Conservation (phyloP, 1,140 invertebrate genomes). For the Drosophila mauritiana region DNA sequence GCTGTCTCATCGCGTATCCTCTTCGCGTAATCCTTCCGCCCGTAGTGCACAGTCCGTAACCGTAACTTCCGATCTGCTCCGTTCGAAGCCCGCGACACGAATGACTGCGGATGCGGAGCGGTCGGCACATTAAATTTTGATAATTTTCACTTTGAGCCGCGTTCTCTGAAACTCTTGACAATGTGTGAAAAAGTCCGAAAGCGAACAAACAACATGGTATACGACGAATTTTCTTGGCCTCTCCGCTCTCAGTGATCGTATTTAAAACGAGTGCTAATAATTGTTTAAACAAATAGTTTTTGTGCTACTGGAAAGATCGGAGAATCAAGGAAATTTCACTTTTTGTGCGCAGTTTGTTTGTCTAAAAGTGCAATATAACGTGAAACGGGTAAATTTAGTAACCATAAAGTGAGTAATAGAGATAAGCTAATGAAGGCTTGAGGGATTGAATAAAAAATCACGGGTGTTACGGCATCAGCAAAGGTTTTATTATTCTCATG, state of each 20-base stretch:
- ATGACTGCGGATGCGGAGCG: slow-evolving; percentile 64
- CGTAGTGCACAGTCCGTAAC: slow-evolving; percentile 7
- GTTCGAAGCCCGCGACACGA: slow-evolving; percentile 63
- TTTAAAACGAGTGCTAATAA: slow-evolving; percentile 48
- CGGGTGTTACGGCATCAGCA: background rate
- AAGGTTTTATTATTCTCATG: background rate
- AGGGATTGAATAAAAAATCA: background rate
- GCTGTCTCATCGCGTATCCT: slow-evolving; percentile 52
- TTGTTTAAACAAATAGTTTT: slow-evolving; percentile 59
- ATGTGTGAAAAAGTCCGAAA: slow-evolving; percentile 58
- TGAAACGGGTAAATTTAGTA: slow-evolving; percentile 1
- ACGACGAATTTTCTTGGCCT: slow-evolving; percentile 15
- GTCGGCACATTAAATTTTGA: slow-evolving; percentile 65
- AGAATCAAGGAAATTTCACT: slow-evolving; percentile 66
- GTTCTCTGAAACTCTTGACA: slow-evolving; percentile 38
- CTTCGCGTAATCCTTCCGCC: slow-evolving; percentile 34
- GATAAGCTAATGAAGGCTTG: slow-evolving; percentile 20
- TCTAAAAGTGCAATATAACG: slow-evolving; percentile 27
- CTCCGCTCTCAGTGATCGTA: slow-evolving; percentile 37
- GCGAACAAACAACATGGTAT: slow-evolving; percentile 14
- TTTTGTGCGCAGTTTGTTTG: slow-evolving; percentile 52
- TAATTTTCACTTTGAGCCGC: slow-evolving; percentile 68
- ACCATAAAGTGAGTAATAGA: slow-evolving; percentile 1
- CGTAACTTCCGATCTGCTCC: slow-evolving; percentile 47
- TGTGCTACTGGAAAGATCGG: slow-evolving; percentile 42